These are phyloP conservation scores for Papilio glaucus DNA, from an alignment of 1,140 invertebrate species.

Conservation along the genomic window DNA sequence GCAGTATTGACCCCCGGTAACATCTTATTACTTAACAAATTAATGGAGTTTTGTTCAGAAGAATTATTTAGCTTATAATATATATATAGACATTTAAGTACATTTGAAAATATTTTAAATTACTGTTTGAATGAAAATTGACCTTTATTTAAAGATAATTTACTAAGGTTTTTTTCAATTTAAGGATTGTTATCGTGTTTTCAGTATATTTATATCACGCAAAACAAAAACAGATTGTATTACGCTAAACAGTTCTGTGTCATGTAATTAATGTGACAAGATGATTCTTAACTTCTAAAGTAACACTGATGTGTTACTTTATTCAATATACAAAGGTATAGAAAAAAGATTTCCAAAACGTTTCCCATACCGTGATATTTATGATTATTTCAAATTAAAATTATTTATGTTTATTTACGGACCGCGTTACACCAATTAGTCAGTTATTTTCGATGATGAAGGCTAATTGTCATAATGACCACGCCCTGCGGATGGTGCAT, in stretches of 20 bases:
- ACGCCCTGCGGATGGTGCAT: not conserved
- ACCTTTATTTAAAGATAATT: not conserved
- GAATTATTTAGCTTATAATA: conserved; percentile 12
- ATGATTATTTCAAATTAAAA: conserved; percentile 13
- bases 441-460: conserved; percentile 13
- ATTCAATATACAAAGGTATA: not conserved
- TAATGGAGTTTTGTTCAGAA: conserved; percentile 5
- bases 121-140: not conserved
- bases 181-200: no score
- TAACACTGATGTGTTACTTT: not conserved
- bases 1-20: conserved; percentile 43
- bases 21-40: conserved; percentile 22
- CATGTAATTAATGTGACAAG: no score
- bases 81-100: no score
- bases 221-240: no score
- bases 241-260: no score
- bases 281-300: no score
- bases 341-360: not conserved
- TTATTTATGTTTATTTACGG: conserved; percentile 22
- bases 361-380: not conserved
- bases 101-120: not conserved
- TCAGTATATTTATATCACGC: no score
- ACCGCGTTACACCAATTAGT: conserved; percentile 16
- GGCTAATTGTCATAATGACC: conserved; percentile 13
- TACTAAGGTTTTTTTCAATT: no score